Evolutionary conservation across 2,888 invertebrate genomes (phyloP).

Genomic region (Rhyacophila evoluta): DNA sequence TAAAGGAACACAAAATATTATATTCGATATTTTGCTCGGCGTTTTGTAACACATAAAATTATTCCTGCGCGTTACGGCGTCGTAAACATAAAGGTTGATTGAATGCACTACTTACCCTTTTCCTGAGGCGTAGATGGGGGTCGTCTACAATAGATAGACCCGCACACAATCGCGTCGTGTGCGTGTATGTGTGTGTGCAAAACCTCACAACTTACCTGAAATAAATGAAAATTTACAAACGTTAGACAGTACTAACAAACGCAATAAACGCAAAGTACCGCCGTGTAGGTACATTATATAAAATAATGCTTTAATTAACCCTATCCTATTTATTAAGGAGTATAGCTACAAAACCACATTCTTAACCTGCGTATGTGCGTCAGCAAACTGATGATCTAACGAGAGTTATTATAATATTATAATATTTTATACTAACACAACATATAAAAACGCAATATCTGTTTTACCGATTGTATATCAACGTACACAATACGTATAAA

Average conservation of each 20-base stretch:
- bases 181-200: neutral
- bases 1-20: neutral
- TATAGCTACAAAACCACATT: neutral
- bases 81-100: constrained; percentile 22
- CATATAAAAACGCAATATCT: too few relatives aligned
- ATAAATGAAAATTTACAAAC: neutral
- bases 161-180: neutral
- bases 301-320: constrained; percentile 11
- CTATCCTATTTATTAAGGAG: neutral
- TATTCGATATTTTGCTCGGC: constrained; percentile 8
- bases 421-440: too few relatives aligned
- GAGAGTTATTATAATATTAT: too few relatives aligned
- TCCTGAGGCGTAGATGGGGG: constrained; percentile 6
- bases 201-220: neutral
- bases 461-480: too few relatives aligned
- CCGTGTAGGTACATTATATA: neutral
- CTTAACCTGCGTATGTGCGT: too few relatives aligned
- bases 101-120: constrained; percentile 22
- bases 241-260: neutral
- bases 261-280: neutral
- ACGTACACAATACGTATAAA: too few relatives aligned
- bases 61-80: neutral
- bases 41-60: constrained; percentile 15
- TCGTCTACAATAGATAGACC: neutral
- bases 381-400: too few relatives aligned